Conservation (phyloP, 2,888 invertebrate genomes). For the Hydrotaea cyrtoneurina region DNA sequence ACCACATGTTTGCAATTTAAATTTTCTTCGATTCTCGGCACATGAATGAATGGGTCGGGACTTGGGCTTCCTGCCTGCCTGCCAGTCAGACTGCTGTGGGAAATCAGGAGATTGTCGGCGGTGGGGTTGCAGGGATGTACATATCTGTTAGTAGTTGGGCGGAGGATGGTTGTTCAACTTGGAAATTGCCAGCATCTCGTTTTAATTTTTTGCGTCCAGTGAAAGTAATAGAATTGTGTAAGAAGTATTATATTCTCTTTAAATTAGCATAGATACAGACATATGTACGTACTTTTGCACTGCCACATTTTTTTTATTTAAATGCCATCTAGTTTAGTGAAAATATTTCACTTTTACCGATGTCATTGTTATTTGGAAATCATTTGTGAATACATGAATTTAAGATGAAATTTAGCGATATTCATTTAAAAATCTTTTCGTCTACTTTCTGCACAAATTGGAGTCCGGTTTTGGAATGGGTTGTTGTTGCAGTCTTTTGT, state of each 20-base stretch:
- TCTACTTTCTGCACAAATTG: too few relatives aligned
- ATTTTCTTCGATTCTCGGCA: slow-evolving; percentile 53
- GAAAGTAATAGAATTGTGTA: slow-evolving; percentile 60
- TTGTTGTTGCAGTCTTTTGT: too few relatives aligned
- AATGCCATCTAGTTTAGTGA: too few relatives aligned
- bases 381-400: too few relatives aligned
- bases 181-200: slow-evolving; percentile 49
- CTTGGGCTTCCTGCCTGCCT: not conserved
- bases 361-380: too few relatives aligned
- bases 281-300: not conserved
- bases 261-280: slow-evolving; percentile 51
- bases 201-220: slow-evolving; percentile 59
- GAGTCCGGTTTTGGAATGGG: too few relatives aligned
- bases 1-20: slow-evolving; percentile 66
- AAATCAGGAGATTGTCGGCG: not conserved
- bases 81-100: not conserved
- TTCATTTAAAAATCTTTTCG: too few relatives aligned
- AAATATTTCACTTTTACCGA: too few relatives aligned
- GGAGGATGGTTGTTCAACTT: slow-evolving; percentile 38
- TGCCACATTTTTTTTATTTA: not conserved
- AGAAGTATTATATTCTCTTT: slow-evolving; percentile 45
- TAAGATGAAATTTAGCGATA: too few relatives aligned
- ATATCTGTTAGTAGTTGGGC: not conserved
- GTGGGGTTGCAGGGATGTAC: not conserved
- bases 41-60: slow-evolving; percentile 6